A percentile compares a stretch with the other conserved stretches of the same genome.
phyloP scores from a whole-genome alignment of 2,888 invertebrate species.

The Mayetiola destructor region DNA sequence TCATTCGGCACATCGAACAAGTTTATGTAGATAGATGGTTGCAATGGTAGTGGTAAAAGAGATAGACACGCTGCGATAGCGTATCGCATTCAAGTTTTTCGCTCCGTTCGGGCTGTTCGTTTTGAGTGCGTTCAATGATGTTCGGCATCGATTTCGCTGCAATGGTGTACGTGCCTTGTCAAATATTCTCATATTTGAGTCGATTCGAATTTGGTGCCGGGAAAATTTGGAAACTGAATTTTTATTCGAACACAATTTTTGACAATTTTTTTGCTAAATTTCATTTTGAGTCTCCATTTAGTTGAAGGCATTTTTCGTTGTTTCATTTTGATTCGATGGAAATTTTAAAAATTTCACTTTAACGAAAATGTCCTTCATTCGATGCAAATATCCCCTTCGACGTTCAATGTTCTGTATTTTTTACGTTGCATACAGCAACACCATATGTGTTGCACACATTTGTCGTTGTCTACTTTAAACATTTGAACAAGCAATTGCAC shows the following conservation, averaged over 20 bases:
- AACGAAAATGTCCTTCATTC: too few relatives aligned
- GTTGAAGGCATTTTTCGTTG: too few relatives aligned
- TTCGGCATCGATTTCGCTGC: not conserved
- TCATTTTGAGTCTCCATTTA: too few relatives aligned
- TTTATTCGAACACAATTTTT: not conserved
- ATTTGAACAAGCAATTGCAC: too few relatives aligned
- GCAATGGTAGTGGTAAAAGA: not conserved
- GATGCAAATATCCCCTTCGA: too few relatives aligned
- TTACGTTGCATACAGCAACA: too few relatives aligned
- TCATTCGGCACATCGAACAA: not conserved
- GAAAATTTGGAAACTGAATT: not conserved
- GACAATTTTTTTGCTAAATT: not conserved
- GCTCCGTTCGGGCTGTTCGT: not conserved
- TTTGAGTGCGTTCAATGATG: slow-evolving; percentile 10
- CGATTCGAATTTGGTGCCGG: not conserved
- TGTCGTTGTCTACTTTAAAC: too few relatives aligned
- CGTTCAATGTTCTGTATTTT: too few relatives aligned
- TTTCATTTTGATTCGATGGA: too few relatives aligned
- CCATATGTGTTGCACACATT: too few relatives aligned
- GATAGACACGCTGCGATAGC: not conserved
- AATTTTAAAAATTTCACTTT: too few relatives aligned
- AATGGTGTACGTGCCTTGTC: not conserved
- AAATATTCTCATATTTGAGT: not conserved
- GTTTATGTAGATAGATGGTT: not conserved
- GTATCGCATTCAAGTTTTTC: not conserved